phyloP scores from a whole-genome alignment of 2,113 vertebrate species.

The Grantiella picta region DNA sequence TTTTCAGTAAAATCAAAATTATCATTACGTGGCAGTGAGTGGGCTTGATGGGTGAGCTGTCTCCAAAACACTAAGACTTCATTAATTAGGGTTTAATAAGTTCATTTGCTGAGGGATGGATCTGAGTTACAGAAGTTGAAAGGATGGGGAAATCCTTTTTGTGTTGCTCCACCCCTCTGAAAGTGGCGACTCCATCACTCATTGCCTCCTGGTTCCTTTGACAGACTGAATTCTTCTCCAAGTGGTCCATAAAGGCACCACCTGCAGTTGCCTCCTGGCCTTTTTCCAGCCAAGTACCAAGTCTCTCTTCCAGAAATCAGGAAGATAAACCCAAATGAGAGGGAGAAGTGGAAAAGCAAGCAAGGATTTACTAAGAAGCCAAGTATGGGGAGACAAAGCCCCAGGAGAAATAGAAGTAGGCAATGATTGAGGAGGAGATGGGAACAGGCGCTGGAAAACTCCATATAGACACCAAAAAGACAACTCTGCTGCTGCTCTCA shows the following conservation, averaged over 20 bases:
- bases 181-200: neutral
- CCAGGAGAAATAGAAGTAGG: neutral
- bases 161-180: neutral
- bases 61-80: neutral
- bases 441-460: neutral
- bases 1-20: neutral
- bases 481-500: neutral
- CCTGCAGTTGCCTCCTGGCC: neutral
- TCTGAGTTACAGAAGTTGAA: neutral
- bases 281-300: neutral
- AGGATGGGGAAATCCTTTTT: neutral
- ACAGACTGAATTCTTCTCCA: neutral
- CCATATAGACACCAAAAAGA: neutral
- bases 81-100: neutral
- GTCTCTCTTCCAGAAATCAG: neutral
- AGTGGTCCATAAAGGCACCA: neutral
- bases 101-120: neutral
- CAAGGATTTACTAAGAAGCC: neutral
- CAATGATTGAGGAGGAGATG: neutral
- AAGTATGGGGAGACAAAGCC: neutral
- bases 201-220: neutral
- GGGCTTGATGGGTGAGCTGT: neutral
- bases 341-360: neutral
- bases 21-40: neutral
- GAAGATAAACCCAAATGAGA: neutral